Evolutionary conservation across 2,888 invertebrate species (phyloP).

Genomic region (Hoplodrina blanda): DNA sequence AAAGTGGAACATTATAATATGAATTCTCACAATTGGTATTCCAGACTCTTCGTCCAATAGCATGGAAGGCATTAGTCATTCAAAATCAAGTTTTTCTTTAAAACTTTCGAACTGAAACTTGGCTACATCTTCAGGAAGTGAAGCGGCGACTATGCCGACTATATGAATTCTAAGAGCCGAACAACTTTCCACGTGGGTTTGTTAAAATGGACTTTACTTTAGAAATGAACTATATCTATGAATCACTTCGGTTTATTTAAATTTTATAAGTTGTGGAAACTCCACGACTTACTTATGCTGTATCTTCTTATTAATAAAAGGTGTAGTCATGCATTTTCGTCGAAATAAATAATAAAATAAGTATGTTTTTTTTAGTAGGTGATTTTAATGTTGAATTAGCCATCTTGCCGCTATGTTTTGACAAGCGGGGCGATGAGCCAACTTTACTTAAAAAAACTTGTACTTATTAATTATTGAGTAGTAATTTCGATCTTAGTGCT

Average conservation of each 20-base stretch:
- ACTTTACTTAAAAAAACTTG: too few relatives aligned
- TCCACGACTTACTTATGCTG: too few relatives aligned
- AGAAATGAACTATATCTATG: slow-evolving; percentile 23
- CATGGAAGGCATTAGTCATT: slow-evolving; percentile 30
- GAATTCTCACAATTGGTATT: not conserved
- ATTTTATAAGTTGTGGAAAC: slow-evolving; percentile 1
- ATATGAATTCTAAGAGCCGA: slow-evolving; percentile 45
- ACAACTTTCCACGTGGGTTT: slow-evolving; percentile 44
- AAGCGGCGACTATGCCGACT: slow-evolving; percentile 39
- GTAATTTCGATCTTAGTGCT: too few relatives aligned
- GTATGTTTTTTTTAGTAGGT: too few relatives aligned
- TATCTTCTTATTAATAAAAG: too few relatives aligned
- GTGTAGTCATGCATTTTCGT: too few relatives aligned
- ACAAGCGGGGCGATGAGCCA: too few relatives aligned
- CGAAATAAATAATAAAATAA: too few relatives aligned
- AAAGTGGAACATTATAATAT: not conserved
- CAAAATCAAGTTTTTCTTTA: slow-evolving; percentile 55
- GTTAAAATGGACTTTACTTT: slow-evolving; percentile 47
- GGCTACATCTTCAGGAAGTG: slow-evolving; percentile 46
- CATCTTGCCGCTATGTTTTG: too few relatives aligned
- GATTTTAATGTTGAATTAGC: too few relatives aligned
- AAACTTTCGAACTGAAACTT: slow-evolving; percentile 48
- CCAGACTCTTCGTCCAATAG: not conserved
- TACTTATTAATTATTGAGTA: too few relatives aligned
- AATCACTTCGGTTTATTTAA: slow-evolving; percentile 22